Evolutionary conservation across 2,888 invertebrate genomes (phyloP).

Genomic region (Volucella inanis): DNA sequence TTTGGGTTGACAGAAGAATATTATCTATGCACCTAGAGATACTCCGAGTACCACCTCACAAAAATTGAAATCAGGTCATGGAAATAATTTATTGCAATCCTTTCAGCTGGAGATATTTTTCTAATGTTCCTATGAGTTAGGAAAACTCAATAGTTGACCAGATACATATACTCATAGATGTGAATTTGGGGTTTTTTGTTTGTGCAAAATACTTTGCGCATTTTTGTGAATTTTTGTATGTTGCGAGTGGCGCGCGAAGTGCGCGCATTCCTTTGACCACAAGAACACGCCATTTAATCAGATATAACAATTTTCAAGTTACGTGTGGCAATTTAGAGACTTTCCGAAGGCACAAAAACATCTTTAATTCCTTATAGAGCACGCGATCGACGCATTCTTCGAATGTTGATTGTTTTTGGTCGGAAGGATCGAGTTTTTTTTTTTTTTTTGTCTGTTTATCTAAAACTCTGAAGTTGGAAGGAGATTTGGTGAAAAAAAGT

Average conservation of each 20-base stretch:
- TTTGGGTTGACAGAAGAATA: background rate
- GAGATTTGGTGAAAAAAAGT: constrained; percentile 7
- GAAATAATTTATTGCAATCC: constrained; percentile 34
- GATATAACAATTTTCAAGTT: constrained; percentile 52
- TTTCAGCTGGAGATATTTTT: constrained; percentile 2
- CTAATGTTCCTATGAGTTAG: background rate
- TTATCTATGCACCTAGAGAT: background rate
- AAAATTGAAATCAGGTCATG: background rate
- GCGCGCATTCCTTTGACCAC: constrained; percentile 15
- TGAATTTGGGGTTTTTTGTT: constrained; percentile 7
- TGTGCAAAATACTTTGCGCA: constrained; percentile 18
- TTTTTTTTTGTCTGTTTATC: constrained; percentile 29
- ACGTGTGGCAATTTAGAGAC: constrained; percentile 71
- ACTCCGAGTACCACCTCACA: background rate
- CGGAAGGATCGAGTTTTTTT: constrained; percentile 2
- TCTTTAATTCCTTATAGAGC: constrained; percentile 65
- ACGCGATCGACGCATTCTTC: constrained; percentile 67
- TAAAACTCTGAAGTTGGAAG: constrained; percentile 29
- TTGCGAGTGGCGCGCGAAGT: constrained; percentile 18
- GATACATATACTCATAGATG: constrained; percentile 18
- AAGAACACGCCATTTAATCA: constrained; percentile 55
- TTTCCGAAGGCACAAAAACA: constrained; percentile 42
- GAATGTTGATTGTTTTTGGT: constrained; percentile 32
- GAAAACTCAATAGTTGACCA: constrained; percentile 3
- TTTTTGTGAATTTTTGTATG: constrained; percentile 25